Conservation (phyloP, 2,797 vertebrate species). For the Tenualosa thibaudeaui region DNA sequence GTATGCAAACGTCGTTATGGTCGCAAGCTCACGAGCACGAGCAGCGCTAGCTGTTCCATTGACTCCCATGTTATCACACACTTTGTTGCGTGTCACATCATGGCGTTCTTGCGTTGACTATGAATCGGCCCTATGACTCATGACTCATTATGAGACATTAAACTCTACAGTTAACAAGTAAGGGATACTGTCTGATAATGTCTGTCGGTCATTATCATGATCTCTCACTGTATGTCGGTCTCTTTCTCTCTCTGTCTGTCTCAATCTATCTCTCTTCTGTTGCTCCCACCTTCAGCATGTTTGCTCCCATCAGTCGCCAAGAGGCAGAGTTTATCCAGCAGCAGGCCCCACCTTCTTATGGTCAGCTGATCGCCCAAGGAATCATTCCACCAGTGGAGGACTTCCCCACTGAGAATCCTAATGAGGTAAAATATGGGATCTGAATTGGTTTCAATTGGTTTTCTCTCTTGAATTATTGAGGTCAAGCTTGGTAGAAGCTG, state of each 20-base stretch:
- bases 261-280: constrained; percentile 19
- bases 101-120: too few species aligned
- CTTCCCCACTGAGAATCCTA: constrained; percentile 89
- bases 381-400: constrained; percentile 90
- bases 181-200: too few species aligned
- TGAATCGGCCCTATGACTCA: too few species aligned
- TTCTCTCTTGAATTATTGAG: neutral
- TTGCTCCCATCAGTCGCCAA: constrained; percentile 84
- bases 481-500: neutral
- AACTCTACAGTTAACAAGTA: neutral
- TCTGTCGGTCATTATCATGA: too few species aligned
- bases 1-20: too few species aligned
- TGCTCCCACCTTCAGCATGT: constrained; percentile 72
- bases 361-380: constrained; percentile 90
- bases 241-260: neutral
- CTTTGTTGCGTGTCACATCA: too few species aligned
- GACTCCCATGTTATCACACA: too few species aligned
- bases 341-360: constrained; percentile 90
- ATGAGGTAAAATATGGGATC: constrained; percentile 73
- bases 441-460: neutral
- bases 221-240: too few species aligned
- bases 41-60: too few species aligned
- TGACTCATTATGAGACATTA: too few species aligned
- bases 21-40: too few species aligned
- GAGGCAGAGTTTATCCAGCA: constrained; percentile 88